Evolutionary conservation across 1,140 invertebrate genomes (phyloP), one percentile per base, ranked within the genome.

Genomic region (Pectinophora gossypiella): DNA sequence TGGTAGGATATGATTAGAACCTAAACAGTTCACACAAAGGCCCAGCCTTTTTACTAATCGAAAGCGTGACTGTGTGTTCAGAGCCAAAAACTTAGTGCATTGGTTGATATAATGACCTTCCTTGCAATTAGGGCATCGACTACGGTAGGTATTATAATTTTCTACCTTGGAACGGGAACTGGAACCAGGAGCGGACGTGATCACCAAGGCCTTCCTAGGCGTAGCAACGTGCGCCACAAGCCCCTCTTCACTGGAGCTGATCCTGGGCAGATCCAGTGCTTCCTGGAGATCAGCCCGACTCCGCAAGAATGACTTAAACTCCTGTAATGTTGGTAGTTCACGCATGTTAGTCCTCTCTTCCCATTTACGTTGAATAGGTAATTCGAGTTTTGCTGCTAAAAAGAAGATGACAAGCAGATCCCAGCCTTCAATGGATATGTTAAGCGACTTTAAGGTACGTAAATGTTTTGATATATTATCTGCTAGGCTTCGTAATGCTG

Each of bases 391-490:
- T 5, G 15, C 15, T 18, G 15, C 2, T n/a, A 43, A 43, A 19
- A 43, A 19, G 19, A 19, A 43, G 19, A 43, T 43, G 4, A 43
- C 7, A 5, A 43, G 3, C 4, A 43, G 7, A n/a, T 43, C 40
- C 40, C 40, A 43, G 4, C n/a, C 19, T 5, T 43, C 18, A 16
- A 16, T 43, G 6, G 15, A 18, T 5, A 43, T n/a, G 4, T 19
- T 19, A 5, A 43, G 19, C 3, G 15, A 19, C 15, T n/a, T 3
- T 19, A 43, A 19, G 19, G 40, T 43, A 5, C 40, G 3, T n/a
- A 43, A 5, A 43, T 43, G 40, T 43, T 43, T 43, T 43, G 15
- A 43, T 43, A 43, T 18, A 13, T 43, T 43, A 19, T 43, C 19
- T 19, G 19, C 40, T 6, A 43, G 19, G n/a, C 40, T 43, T 43